Conservation (phyloP, 2,797 vertebrate species). For the Chrosomus eos region DNA sequence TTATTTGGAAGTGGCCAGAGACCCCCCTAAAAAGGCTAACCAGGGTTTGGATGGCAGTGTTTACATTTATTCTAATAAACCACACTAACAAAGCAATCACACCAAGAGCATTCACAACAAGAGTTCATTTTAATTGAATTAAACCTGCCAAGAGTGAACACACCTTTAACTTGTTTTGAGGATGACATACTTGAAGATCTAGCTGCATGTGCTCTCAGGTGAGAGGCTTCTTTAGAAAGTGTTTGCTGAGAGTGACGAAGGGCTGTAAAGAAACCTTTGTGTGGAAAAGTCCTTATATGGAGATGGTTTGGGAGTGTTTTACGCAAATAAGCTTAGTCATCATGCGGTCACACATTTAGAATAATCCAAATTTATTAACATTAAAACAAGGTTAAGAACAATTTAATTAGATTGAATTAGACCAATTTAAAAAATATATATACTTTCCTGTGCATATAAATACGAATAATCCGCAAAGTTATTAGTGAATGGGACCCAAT, state of each 20-base stretch:
- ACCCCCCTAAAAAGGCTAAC: neutral
- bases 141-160: neutral
- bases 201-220: neutral
- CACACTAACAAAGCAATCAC: neutral
- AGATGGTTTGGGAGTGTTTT: neutral
- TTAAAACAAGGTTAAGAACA: neutral
- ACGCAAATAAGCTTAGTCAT: neutral
- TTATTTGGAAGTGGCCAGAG: neutral
- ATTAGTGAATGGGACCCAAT: neutral
- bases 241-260: neutral
- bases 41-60: neutral
- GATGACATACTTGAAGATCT: too few species aligned
- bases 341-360: neutral
- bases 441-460: neutral
- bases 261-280: neutral
- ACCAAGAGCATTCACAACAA: too few species aligned
- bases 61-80: neutral
- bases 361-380: neutral
- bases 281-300: neutral
- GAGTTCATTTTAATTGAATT: neutral
- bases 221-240: neutral
- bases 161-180: neutral
- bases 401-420: too few species aligned
- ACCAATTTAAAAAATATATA: neutral
- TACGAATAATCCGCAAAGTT: neutral